These are phyloP conservation scores for Nestor notabilis DNA, from an alignment of 2,113 vertebrate genomes.

Conservation along the genomic window DNA sequence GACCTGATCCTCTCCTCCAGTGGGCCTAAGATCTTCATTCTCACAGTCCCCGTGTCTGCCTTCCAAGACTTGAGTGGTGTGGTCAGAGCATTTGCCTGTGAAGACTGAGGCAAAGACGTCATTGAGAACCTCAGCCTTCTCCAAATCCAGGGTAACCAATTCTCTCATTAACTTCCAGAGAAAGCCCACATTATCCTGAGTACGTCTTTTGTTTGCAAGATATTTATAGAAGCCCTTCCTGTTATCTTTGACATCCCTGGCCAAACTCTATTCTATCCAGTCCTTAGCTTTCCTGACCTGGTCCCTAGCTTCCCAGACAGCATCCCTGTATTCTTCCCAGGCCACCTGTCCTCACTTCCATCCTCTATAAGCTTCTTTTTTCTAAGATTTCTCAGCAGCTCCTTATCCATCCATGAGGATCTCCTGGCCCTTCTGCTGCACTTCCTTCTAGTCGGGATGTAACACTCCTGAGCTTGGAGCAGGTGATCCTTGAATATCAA, in stretches of 20 bases:
- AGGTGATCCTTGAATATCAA: neutral
- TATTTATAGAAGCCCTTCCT: neutral
- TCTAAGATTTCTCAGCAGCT: neutral
- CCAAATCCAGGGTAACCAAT: neutral
- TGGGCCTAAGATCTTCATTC: neutral
- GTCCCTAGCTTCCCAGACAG: neutral
- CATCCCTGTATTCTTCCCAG: neutral
- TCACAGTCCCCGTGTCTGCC: neutral
- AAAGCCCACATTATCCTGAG: neutral
- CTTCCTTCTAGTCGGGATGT: neutral
- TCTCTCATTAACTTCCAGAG: neutral
- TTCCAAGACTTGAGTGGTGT: neutral
- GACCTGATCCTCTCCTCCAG: too few relatives aligned
- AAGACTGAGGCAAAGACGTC: neutral
- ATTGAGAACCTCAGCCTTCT: neutral
- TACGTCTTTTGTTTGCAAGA: neutral
- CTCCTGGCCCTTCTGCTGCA: too few relatives aligned
- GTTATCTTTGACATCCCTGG: neutral
- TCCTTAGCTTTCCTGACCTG: too few relatives aligned
- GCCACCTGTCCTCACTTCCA: neutral
- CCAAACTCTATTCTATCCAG: neutral
- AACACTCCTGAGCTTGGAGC: neutral
- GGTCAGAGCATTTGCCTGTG: neutral
- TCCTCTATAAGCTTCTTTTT: neutral
- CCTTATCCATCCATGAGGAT: neutral